A percentile compares a stretch with the other conserved stretches of the same genome.
Evolutionary conservation across 1,140 invertebrate genomes (phyloP).

Genomic region (Bombus confusus): DNA sequence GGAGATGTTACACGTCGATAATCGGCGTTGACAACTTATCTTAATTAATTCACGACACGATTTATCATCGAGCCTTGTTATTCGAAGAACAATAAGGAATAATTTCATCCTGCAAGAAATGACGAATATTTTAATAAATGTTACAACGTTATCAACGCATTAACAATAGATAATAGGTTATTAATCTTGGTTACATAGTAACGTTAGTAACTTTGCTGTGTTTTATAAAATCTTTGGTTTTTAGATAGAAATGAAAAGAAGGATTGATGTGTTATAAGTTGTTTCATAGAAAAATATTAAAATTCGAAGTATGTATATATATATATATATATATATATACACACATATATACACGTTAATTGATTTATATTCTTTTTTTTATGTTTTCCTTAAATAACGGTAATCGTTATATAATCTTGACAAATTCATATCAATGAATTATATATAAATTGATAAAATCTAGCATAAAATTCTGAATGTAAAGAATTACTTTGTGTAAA

Average conservation of each 20-base stretch:
- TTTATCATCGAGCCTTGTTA: neutral
- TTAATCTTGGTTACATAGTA: neutral
- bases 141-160: neutral
- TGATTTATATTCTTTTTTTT: neutral
- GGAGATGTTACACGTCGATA: neutral
- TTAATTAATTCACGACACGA: slow-evolving; percentile 17
- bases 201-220: neutral
- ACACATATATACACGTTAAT: neutral
- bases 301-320: neutral
- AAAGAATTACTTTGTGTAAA: neutral
- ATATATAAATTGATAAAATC: neutral
- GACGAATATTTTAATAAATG: neutral
- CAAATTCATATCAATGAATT: neutral
- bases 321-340: neutral
- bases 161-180: neutral
- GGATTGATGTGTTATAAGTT: neutral
- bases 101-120: neutral
- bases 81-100: neutral
- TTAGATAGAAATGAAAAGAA: too few relatives aligned
- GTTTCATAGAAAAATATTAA: neutral
- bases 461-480: neutral
- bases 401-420: neutral
- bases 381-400: neutral
- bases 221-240: neutral
- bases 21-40: neutral